Percentiles rank a stretch among this genome's conserved stretches.
Evolutionary conservation across 2,888 invertebrate species (phyloP).

Genomic region (Anthophora plumipes): DNA sequence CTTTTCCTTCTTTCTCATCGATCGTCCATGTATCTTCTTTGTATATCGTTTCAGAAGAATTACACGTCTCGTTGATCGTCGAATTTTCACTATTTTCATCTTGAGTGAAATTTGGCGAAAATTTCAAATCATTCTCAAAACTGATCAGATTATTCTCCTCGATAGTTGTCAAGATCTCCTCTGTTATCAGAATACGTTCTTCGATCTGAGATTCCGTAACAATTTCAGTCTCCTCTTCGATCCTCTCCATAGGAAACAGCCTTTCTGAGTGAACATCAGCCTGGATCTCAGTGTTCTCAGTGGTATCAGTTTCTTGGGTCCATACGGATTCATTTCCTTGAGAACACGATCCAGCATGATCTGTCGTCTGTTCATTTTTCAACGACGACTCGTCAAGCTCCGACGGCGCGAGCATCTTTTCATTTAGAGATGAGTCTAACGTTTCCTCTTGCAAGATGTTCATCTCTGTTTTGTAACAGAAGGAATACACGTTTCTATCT

Average conservation of each 20-base stretch:
- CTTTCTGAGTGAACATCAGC: conserved; percentile 1
- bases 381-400: conserved; percentile 31
- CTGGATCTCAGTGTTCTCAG: conserved; percentile 9
- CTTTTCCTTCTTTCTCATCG: neutral
- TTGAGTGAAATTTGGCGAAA: neutral
- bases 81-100: neutral
- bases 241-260: conserved; percentile 21
- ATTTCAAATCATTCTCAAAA: neutral
- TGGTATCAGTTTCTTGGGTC: conserved; percentile 32
- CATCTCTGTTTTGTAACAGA: conserved; percentile 59
- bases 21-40: neutral
- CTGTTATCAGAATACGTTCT: conserved; percentile 3
- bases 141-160: neutral
- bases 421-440: neutral
- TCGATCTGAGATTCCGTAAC: conserved; percentile 6
- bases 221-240: conserved; percentile 31
- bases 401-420: neutral
- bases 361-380: conserved; percentile 30
- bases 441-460: conserved; percentile 46
- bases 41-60: neutral
- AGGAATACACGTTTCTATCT: conserved; percentile 49
- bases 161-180: conserved; percentile 2
- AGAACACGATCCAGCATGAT: conserved; percentile 41
- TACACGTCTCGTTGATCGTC: neutral
- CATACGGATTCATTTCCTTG: conserved; percentile 31